Evolutionary conservation across 2,113 vertebrate species (phyloP).

Genomic region (Eleginops maclovinus): DNA sequence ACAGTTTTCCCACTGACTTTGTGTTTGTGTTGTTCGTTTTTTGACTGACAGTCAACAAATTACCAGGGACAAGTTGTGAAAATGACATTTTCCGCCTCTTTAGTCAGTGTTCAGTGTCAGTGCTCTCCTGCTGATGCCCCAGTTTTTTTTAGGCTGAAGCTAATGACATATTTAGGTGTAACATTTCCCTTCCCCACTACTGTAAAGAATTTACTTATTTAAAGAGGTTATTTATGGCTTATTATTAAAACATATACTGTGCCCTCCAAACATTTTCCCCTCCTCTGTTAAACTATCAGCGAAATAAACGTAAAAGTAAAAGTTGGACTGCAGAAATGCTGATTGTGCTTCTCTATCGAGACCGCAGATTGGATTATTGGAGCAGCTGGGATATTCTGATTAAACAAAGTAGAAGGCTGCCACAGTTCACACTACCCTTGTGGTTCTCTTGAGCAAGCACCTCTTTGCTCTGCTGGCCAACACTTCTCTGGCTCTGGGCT

Average conservation of each 20-base stretch:
- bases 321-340: background rate
- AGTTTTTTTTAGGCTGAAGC: background rate
- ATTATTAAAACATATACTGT: background rate
- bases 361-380: conserved; percentile 35
- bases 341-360: background rate
- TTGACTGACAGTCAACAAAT: background rate
- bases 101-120: background rate
- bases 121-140: background rate
- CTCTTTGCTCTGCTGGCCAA: conserved; percentile 38
- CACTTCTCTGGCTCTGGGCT: conserved; percentile 29
- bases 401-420: conserved; percentile 36
- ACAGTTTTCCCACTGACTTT: background rate
- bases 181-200: background rate
- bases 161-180: background rate
- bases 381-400: conserved; percentile 29
- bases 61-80: background rate
- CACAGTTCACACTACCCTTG: conserved; percentile 18
- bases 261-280: too few relatives aligned
- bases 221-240: too few relatives aligned
- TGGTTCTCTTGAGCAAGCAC: conserved; percentile 44
- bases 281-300: too few relatives aligned
- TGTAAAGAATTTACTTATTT: too few relatives aligned
- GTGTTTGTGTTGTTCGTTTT: background rate
- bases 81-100: background rate
- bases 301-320: background rate